Percentiles rank a stretch among this genome's conserved stretches.
Evolutionary conservation across 2,797 vertebrate species (phyloP).

Genomic region (Myotis daubentonii): DNA sequence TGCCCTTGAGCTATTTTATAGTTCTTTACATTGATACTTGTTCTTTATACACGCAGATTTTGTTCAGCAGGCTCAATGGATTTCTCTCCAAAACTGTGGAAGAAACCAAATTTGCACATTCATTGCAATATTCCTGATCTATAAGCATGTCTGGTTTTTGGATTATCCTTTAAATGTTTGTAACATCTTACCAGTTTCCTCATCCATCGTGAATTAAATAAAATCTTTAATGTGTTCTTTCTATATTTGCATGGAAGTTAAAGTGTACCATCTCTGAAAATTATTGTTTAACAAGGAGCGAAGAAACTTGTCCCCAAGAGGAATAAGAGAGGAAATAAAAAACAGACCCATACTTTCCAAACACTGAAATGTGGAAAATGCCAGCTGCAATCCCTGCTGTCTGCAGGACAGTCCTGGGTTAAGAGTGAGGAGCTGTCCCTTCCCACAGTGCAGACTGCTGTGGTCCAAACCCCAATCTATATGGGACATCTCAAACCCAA

Average conservation of each 20-base stretch:
- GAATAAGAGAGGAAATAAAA: neutral
- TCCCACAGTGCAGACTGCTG: neutral
- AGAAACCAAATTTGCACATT: neutral
- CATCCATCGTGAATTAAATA: constrained; percentile 2
- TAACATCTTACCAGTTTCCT: constrained; percentile 6
- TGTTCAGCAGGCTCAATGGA: neutral
- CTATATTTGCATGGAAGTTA: neutral
- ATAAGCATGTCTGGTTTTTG: neutral
- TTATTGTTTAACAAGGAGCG: neutral
- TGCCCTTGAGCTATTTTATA: constrained; percentile 40
- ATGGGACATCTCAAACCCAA: constrained; percentile 41
- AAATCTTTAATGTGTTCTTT: neutral
- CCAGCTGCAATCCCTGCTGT: neutral
- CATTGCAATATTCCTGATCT: neutral
- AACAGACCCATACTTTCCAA: neutral
- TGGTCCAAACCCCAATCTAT: neutral
- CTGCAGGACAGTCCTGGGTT: neutral
- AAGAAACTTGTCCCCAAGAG: neutral
- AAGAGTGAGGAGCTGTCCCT: neutral
- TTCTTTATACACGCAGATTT: neutral
- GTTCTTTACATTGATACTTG: neutral
- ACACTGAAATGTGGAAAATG: neutral
- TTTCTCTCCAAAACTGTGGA: neutral
- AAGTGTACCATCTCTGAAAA: constrained; percentile 34
- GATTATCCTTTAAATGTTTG: neutral